phyloP scores from a whole-genome alignment of 2,113 vertebrate species.

The Dicrurus megarhynchus region DNA sequence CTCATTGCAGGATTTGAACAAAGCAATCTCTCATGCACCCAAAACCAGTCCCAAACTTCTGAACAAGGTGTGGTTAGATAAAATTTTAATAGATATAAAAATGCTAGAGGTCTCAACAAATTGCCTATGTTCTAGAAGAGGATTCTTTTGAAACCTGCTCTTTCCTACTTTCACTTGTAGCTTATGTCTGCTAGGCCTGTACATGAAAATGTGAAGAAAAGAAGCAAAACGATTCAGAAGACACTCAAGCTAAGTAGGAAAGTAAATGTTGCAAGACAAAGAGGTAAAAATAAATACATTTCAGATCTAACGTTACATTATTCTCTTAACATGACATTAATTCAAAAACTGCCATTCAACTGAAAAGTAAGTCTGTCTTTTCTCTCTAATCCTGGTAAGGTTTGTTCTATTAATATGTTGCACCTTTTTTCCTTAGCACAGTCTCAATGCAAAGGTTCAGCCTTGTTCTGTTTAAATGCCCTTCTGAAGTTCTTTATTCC shows the following conservation, averaged over 20 bases:
- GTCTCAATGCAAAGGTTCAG: not conserved
- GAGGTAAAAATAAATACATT: constrained; percentile 13
- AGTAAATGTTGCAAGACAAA: not conserved
- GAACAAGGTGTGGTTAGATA: not conserved
- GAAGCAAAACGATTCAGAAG: not conserved
- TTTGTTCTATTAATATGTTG: not conserved
- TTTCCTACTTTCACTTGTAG: not conserved
- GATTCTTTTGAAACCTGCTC: not conserved
- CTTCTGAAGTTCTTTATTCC: not conserved
- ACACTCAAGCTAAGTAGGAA: not conserved
- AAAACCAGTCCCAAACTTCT: not conserved
- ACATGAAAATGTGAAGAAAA: not conserved
- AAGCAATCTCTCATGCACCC: not conserved
- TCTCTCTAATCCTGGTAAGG: not conserved
- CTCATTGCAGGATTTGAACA: not conserved
- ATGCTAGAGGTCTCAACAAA: not conserved
- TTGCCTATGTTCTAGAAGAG: not conserved
- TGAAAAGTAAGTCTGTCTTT: not conserved
- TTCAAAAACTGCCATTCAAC: not conserved
- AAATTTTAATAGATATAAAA: not conserved
- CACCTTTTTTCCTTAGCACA: not conserved
- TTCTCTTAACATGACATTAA: not conserved
- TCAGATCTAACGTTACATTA: not conserved
- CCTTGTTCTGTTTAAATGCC: not conserved
- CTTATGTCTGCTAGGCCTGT: not conserved